Evolutionary conservation across 2,113 vertebrate genomes (phyloP).

Genomic region (Myotis davidii): DNA sequence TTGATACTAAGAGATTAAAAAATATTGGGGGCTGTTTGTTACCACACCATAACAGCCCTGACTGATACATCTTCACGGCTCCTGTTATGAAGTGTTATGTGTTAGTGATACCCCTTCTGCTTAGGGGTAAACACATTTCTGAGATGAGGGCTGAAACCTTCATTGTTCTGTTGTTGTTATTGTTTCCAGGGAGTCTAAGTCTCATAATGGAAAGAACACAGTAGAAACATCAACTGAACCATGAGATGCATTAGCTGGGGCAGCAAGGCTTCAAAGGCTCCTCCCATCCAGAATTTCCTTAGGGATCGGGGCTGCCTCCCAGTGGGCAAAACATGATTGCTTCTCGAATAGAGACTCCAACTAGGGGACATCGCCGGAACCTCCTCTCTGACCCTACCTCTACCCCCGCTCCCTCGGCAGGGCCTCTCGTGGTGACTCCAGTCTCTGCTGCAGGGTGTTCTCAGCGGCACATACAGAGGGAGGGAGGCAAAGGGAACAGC

Average conservation of each 20-base stretch:
- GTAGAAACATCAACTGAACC: not conserved
- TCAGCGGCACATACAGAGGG: not conserved
- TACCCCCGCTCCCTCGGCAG: not conserved
- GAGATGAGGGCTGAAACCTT: not conserved
- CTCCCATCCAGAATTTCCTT: not conserved
- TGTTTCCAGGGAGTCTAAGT: not conserved
- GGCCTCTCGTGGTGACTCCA: not conserved
- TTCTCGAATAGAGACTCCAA: not conserved
- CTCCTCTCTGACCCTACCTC: not conserved
- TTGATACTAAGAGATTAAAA: not conserved
- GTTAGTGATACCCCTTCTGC: not conserved
- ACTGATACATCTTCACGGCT: not conserved
- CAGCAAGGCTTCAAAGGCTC: not conserved
- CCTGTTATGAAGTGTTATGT: not conserved
- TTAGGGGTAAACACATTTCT: not conserved
- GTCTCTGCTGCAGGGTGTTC: fast-evolving
- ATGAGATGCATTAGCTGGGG: not conserved
- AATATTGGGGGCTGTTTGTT: not conserved
- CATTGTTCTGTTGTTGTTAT: no score
- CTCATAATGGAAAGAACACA: not conserved
- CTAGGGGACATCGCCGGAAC: fast-evolving
- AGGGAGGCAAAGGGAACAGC: not conserved
- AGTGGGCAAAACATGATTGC: not conserved
- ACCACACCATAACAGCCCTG: not conserved
- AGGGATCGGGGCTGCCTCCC: not conserved